Evolutionary conservation across 2,888 invertebrate genomes (phyloP), one percentile per base, ranked within the genome.

Genomic region (Zaprionus obscuricornis): DNA sequence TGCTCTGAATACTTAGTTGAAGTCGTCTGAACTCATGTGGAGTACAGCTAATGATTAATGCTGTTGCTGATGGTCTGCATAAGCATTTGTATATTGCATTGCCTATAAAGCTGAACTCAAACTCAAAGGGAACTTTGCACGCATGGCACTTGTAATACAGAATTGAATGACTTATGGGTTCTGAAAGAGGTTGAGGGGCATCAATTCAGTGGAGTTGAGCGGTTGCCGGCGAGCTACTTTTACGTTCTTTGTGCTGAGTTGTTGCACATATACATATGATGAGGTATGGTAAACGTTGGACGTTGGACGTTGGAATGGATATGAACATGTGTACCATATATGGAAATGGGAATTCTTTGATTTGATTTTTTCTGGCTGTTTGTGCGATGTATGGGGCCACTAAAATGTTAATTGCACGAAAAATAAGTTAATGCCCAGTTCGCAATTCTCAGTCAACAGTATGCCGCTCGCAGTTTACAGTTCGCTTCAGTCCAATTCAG

Each of bases 341-440:
- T 67, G 63, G 76, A 76, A 79, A 78, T 74, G 83, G 64, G 66
- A 83, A 76, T 84, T 81, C 81, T 84, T 81, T 81, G 84, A 81
- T 81, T 84, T 83, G 83, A 72, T 76, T 84, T 84, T 75, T 71
- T 66, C 56, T 67, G 60, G 62, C 57, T 74, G 69, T 75, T 82
- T 70, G 73, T 58, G 58, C 69, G 57, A 54, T 52, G 54, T 47
- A 49, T 34, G 50, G 51, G 39, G 67, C 47, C 72, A 76, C 84
- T 75, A 78, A 85, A 82, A 82, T 82, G 85, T 85, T 82, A 85
- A 85, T 85, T 82, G 79, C 77, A 72, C 77, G 82, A 79, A 82
- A 85, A 82, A 77, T 76, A 82, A 79, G 85, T 85, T 85, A 76
- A 82, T 79, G 66, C 84, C 57, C 67, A 54, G 81, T 56, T 39